phyloP scores from a whole-genome alignment of 2,888 invertebrate genomes.

The Thecocarcelia acutangulata region DNA sequence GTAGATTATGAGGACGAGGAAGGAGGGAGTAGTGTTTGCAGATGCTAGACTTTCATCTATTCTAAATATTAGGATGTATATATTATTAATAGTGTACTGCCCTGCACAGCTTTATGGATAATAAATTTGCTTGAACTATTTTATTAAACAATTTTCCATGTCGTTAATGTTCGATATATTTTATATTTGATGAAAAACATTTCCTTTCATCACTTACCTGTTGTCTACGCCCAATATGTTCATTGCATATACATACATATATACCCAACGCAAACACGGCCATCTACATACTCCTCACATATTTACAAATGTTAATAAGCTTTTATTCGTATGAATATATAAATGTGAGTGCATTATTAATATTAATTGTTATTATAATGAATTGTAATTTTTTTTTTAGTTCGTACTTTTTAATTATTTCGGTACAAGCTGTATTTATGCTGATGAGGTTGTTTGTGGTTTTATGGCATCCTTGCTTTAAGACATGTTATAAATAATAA shows the following conservation, averaged over 20 bases:
- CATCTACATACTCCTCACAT: neutral
- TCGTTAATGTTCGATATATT: neutral
- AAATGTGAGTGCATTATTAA: conserved; percentile 35
- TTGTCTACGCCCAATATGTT: neutral
- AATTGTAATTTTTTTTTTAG: neutral
- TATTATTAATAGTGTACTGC: too few species aligned
- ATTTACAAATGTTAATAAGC: neutral
- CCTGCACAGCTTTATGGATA: too few species aligned
- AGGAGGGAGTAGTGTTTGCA: too few species aligned
- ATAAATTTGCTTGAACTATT: neutral
- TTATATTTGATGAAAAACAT: neutral
- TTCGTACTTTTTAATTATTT: conserved; percentile 35
- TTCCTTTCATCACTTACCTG: neutral
- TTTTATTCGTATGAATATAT: neutral
- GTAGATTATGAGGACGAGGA: too few species aligned
- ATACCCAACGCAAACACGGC: neutral
- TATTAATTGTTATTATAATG: conserved; percentile 26
- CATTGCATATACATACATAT: neutral
- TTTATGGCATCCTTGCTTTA: conserved; percentile 48
- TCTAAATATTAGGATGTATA: too few species aligned
- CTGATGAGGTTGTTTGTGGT: conserved; percentile 43
- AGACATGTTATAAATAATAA: conserved; percentile 48
- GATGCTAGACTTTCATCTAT: too few species aligned
- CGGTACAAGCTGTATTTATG: conserved; percentile 29
- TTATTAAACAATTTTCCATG: neutral